Evolutionary conservation across 2,113 vertebrate genomes (phyloP).

Genomic region (Coptodon rendalli): DNA sequence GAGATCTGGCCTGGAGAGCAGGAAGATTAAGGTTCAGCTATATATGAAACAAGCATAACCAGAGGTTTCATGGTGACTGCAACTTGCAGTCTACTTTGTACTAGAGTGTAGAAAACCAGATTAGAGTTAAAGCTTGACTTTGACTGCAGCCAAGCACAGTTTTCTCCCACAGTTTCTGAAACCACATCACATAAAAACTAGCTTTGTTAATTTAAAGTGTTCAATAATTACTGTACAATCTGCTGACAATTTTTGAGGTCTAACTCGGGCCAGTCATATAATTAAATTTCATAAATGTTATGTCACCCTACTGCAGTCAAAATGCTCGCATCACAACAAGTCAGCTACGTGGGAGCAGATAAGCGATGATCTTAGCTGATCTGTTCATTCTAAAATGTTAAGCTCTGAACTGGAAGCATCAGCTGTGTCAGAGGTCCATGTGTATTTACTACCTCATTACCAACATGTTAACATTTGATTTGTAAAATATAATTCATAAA

Average conservation of each 20-base stretch:
- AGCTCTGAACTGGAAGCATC: not conserved
- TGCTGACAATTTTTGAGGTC: not conserved
- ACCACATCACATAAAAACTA: not conserved
- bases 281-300: not conserved
- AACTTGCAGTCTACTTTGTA: conserved; percentile 2
- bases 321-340: not conserved
- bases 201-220: not conserved
- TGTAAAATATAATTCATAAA: not conserved
- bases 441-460: not conserved
- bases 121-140: not conserved
- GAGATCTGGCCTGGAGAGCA: not conserved
- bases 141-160: not conserved
- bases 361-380: not conserved
- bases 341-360: not conserved
- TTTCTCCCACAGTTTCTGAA: not conserved
- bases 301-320: not conserved
- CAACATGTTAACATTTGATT: not conserved
- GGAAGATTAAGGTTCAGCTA: conserved; percentile 5
- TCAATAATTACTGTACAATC: not conserved
- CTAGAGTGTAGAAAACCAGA: not conserved
- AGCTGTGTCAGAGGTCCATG: not conserved
- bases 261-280: not conserved
- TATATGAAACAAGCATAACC: conserved; percentile 2
- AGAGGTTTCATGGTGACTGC: conserved; percentile 11
- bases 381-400: not conserved